Evolutionary conservation across 2,888 invertebrate genomes (phyloP), one percentile per base, ranked within the genome.

Genomic region (Drosophila multiciliata): DNA sequence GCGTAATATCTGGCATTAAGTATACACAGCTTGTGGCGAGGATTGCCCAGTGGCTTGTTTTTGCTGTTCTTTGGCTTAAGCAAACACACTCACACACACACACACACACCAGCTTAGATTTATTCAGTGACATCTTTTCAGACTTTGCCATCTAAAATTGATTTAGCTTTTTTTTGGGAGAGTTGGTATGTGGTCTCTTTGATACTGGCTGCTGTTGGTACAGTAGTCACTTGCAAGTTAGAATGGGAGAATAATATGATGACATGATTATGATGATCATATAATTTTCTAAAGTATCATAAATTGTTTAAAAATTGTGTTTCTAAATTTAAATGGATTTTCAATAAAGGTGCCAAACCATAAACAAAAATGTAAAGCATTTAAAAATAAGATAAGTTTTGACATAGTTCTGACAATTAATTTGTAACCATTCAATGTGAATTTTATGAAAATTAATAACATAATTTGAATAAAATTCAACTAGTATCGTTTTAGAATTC

Each of bases 1-100:
- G 89, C 82, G 79, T 79, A 86, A 85, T 85, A 60, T 67, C 50
- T 52, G 68, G 35, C 67, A 87, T 83, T 81, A 78, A 73, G 79
- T 54, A 87, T 85, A 87, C 84, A 76, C 78, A 68, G 45, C 67
- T 32, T 73, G 48, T 55, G 66, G n/a, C 53, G 17, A 8, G 45
- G 12, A 45, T 20, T 53, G 20, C 17, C 61, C 66, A 45, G 60
- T 59, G 35, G 54, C 59, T 38, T 32, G 52, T 32, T 40, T 36
- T n/a, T 36, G 29, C 15, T 49, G 17, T 36, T 29, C 20, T 36
- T 32, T 26, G 36, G 32, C 64, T 59, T 54, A 23, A 12, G 20
- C 15, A 53, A 12, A 12, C 35, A 12, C 35, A 35, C 45, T 23
- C 35, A 49, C 49, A 53, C 15, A 38, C 23, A 49, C 36, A 26